Base-by-base conservation (phyloP, 2,888 invertebrate species). In the Podabrus alpinus region DNA sequence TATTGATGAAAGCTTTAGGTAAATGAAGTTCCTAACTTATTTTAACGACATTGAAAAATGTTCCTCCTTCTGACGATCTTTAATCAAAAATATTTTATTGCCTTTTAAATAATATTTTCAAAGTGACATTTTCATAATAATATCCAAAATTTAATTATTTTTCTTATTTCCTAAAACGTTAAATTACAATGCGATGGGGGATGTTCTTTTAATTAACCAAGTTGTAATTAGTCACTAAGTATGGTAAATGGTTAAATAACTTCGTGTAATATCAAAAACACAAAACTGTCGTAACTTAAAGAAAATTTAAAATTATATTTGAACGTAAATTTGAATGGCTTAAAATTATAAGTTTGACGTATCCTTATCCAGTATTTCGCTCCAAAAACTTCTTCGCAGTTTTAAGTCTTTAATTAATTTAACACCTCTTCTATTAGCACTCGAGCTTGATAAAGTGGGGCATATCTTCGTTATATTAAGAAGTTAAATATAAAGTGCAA, bases 321-420 rank as follows among this genome's bases (percentile, higher is more conserved):
- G 24, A 16, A 25, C 29, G 15, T 15, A 29, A 66, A 66, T 66
- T 25, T 66, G 24, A 66, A 66, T 66, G 15, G 29, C 29, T 59
- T 68, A 59, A 19, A 59, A 73, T 69, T 73, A 73, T 69, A 66
- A 69, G 64, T 73, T 73, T 68, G 25, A 45, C 17, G 69, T 73
- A 69, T 73, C 69, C 68, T 69, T 73, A 73, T 72, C 72, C 66
- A 66, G 71, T 66, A 74, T 62, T 71, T 72, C 72, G 74, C 77
- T 72, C 68, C 66, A 74, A 74, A 74, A 77, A 77, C 74, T 76
- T 72, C 74, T 71, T 69, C 74, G 67, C 76, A 68, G 68, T 77
- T 74, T 74, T 74, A 74, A 77, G 77, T 74, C 77, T 77, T 77
- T 77, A 77, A 77, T 77, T 77, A 77, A 77, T 77, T 77, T 74